Evolutionary conservation across 2,797 vertebrate genomes (phyloP), one percentile per base, ranked within the genome.

Genomic region (Petrocephalus sullivani): DNA sequence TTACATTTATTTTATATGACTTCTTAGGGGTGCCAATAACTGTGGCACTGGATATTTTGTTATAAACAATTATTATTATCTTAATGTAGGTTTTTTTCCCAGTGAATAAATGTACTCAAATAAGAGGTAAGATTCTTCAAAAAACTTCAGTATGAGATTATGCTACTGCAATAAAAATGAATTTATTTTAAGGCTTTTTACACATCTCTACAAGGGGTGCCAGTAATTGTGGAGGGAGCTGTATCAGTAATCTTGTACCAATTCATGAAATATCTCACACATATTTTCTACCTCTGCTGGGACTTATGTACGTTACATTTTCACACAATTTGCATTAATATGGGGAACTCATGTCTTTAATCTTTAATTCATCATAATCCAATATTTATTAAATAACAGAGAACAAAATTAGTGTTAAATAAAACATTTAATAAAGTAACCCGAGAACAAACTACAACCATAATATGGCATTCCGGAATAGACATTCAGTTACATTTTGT

Each of bases 201-300:
- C 28, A 28, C 28, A 28, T 28, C 28, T 28, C 28, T 28, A 28
- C 28, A 28, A 28, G 28, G 28, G 28, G 28, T 28, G 28, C 28
- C 28, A 28, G 28, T 28, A 28, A 28, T 28, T 28, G 28, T 28
- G 28, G 28, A 28, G 28, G 28, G 28, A 28, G 28, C 28, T 21
- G 28, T 14, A 23, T n/a, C 9, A 10, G 3, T 54, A 84, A 84
- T 84, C 81, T 84, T 84, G 81, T 28, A 84, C 81, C 21, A 54
- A 16, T 84, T 53, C 12, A 83, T 83, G 81, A 83, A 83, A 83
- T 23, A 51, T n/a, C 19, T 83, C 81, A 83, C 81, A 83, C 4
- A 33, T 67, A 5, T 53, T 21, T 23, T 7, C n/a, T 51, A 23
- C 46, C 81, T 53, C 46, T 83, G 49, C 49, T 46, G 16, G 81